A percentile compares a stretch with the other conserved stretches of the same genome.
Evolutionary conservation across 2,113 vertebrate species (phyloP).

Genomic region (Erinaceus europaeus): DNA sequence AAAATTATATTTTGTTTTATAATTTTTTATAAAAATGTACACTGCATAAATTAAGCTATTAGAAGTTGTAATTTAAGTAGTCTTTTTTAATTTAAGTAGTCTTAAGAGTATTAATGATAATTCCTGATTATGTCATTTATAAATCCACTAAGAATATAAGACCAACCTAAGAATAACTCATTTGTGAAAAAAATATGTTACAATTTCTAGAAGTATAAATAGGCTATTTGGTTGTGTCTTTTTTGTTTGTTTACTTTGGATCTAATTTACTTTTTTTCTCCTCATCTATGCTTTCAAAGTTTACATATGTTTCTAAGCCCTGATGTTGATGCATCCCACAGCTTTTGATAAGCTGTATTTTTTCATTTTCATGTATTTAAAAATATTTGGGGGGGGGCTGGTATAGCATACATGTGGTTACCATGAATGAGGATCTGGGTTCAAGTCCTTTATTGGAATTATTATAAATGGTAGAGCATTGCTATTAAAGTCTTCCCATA

Average conservation of each 20-base stretch:
- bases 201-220: conserved; percentile 15
- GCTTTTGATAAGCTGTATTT: not conserved
- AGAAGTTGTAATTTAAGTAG: not conserved
- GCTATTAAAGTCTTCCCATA: no score
- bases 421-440: no score
- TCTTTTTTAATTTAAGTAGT: not conserved
- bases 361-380: no score
- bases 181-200: not conserved
- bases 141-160: conserved; percentile 9
- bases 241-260: not conserved
- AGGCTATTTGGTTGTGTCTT: not conserved
- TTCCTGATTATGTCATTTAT: not conserved
- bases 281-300: not conserved
- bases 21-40: no score
- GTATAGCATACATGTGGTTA: no score
- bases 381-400: no score
- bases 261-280: not conserved
- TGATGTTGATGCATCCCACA: not conserved
- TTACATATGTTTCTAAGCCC: not conserved
- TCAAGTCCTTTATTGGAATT: no score
- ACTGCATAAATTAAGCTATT: not conserved
- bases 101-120: not conserved
- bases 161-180: not conserved
- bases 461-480: no score
- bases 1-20: no score